Base-by-base conservation (phyloP, 2,797 vertebrate species). In the Jordanella pulchra region DNA sequence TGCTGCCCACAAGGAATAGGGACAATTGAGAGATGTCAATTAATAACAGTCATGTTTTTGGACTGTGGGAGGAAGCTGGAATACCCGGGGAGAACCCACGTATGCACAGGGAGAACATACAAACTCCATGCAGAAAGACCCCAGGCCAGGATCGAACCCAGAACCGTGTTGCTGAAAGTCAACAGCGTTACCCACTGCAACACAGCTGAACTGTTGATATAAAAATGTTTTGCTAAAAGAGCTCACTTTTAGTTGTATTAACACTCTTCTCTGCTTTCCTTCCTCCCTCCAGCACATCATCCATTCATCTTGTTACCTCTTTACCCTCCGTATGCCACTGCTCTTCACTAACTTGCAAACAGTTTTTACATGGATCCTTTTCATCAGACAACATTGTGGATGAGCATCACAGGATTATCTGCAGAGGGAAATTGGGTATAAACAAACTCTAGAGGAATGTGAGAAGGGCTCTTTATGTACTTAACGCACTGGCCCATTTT, bases 341-440 rank as follows among this genome's bases (percentile, higher is more conserved):
- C 77, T 84, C 87, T 89, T 89, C 75, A 79, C 73, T 87, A 91
- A 92, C 89, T 90, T 89, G 69, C 83, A 70, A 51, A 71, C 81
- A 86, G 87, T 85, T 87, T 83, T 89, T 67, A 89, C 60, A 32
- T 35, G 51, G 67, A 53, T 35, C 23, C 23, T 83, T 71, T 67
- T 77, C 63, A 50, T 50, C 66, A 39, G 50, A 60, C 45, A 21
- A n/a, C 44, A 67, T 58, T 66, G 56, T 7, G 61, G 67, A 58
- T 75, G 69, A 71, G 75, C 72, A 77, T 63, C 2, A 21, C 73
- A 48, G 54, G 68, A 42, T 66, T 75, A 73, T 30, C 10, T 73
- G 66, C 50, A 79, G 75, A 78, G 78, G 75, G 69, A 69, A 76
- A 78, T 79, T 58, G 65, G 55, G 56, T 74, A 44, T 44, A 68